Evolutionary conservation across 1,140 invertebrate genomes (phyloP).

Genomic region (Sycobia sp.): DNA sequence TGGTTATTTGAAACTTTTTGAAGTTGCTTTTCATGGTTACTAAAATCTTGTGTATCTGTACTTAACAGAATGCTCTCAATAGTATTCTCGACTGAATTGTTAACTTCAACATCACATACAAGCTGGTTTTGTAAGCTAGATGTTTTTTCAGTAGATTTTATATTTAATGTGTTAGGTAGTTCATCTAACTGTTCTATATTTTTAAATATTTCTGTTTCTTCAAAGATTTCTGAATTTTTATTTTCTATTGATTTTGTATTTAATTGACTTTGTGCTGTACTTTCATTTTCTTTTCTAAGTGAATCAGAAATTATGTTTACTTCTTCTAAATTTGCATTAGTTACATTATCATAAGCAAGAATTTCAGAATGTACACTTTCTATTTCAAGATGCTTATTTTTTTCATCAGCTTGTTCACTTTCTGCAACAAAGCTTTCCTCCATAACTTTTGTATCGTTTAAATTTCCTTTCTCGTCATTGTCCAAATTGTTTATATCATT

Average conservation of each 20-base stretch:
- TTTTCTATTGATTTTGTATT: too few species aligned
- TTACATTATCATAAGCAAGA: not conserved
- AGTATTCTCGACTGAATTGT: not conserved
- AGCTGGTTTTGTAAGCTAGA: not conserved
- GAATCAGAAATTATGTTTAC: not conserved
- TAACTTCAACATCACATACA: not conserved
- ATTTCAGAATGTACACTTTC: not conserved
- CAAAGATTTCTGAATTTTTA: not conserved
- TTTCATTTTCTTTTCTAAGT: not conserved
- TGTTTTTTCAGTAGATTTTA: conserved; percentile 1
- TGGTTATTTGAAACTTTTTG: conserved; percentile 15
- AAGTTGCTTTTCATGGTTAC: conserved; percentile 17
- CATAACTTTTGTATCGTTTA: not conserved
- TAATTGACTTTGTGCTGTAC: not conserved
- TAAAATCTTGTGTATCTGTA: conserved; percentile 16
- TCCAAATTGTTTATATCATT: not conserved
- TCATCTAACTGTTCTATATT: not conserved
- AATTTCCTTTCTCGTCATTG: not conserved
- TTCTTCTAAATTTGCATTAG: not conserved
- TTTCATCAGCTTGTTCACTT: not conserved
- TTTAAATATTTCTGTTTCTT: not conserved
- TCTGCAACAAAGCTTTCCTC: not conserved
- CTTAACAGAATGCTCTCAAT: not conserved
- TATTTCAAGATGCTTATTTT: not conserved
- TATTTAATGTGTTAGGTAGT: not conserved